Base-by-base conservation (phyloP, 2,797 vertebrate species). In the Fistularia tabacaria region DNA sequence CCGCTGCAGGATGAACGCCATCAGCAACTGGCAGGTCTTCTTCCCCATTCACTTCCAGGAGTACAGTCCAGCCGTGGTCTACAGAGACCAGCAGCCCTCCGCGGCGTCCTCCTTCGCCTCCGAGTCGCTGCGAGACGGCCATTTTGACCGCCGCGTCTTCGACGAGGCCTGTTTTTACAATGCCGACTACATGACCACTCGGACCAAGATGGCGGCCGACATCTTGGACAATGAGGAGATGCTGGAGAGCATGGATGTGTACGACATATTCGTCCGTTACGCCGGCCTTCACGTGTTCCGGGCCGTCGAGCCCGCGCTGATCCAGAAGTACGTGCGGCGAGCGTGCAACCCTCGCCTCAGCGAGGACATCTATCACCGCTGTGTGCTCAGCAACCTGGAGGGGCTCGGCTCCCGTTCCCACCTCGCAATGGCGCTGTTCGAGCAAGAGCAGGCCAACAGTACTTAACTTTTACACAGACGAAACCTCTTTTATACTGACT, bases 101-200 rank as follows among this genome's bases (percentile, higher is more conserved):
- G 87, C 91, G 0, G 83, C 93, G 43, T 89, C 92, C 0, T 82
- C 89, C 0, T 89, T 92, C 9, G 87, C 92, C 1, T 88, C 92
- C 0, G 95, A 98, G 76, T 72, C 91, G 7, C 80, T 86, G 57
- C 82, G 71, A 10, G 94, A 95, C 0, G 97, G 97, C 10, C 94
- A 89, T 77, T 99, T 98, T 6, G 97, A 99, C 87, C 92, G 93
- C 0, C 93, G 93, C 1, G 88, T 93, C 3, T 97, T 98, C 0
- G 93, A 95, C 0, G 97, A 99, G 83, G 95, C 94, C n/a, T 99
- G 97, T 84, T 99, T 99, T 71, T 99, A 98, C 82, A 99, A 99
- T 1, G 92, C 94, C 0, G 97, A 99, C 87, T 99, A 98, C 77
- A 94, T 98, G 94, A 90, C 91, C 0, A 94, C 97, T 0, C 92